These are phyloP conservation scores for Lepidocyrtinus sp. DNA, from an alignment of 2,888 invertebrate species.

Conservation along the genomic window DNA sequence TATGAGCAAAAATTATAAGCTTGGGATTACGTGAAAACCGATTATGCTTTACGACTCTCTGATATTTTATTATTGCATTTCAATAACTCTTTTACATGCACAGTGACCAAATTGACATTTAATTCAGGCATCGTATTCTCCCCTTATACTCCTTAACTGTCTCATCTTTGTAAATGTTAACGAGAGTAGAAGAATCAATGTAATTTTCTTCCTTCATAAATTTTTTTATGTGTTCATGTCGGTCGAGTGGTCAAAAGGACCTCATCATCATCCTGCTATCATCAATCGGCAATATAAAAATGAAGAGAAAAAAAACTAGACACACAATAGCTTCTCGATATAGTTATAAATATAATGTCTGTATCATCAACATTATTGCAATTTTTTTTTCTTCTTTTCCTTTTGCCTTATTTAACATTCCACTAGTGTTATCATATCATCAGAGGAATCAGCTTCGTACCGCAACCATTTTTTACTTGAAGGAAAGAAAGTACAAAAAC, in stretches of 20 bases:
- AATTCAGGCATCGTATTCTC: not conserved
- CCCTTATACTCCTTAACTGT: not conserved
- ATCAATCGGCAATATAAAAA: constrained; percentile 32
- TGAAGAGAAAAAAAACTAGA: constrained; percentile 27
- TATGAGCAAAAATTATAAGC: not conserved
- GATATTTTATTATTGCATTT: constrained; percentile 23
- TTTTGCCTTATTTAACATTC: not conserved
- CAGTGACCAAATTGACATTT: not conserved
- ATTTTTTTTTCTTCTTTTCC: not conserved
- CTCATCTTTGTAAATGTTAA: not conserved
- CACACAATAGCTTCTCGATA: not conserved
- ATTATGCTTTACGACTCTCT: not conserved
- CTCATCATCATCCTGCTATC: constrained; percentile 7
- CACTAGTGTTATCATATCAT: not conserved
- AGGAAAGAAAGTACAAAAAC: no score
- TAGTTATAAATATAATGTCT: constrained; percentile 34
- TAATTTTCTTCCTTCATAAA: constrained; percentile 25
- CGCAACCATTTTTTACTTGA: not conserved
- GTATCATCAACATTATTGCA: constrained; percentile 23
- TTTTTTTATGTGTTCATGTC: constrained; percentile 5
- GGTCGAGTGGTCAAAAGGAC: constrained; percentile 1
- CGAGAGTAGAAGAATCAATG: constrained; percentile 20
- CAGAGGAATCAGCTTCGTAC: not conserved
- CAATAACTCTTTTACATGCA: constrained; percentile 8
- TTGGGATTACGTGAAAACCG: not conserved